Evolutionary conservation across 2,888 invertebrate species (phyloP).

Genomic region (Acleris literana): DNA sequence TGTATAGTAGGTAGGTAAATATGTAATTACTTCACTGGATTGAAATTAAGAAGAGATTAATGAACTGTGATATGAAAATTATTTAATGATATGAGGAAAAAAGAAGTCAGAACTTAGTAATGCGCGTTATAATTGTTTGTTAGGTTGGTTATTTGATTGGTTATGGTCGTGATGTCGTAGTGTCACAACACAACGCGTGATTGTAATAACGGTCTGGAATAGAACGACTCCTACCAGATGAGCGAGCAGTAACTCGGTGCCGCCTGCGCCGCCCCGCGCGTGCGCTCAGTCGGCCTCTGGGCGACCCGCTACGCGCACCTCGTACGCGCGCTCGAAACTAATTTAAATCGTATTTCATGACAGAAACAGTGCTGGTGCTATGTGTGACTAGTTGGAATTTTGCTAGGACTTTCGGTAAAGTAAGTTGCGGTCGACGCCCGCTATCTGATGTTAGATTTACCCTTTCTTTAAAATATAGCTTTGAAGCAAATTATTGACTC

Average conservation of each 20-base stretch:
- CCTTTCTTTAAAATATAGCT: too few species aligned
- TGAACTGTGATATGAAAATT: too few species aligned
- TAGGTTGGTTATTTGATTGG: conserved; percentile 18
- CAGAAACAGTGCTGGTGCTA: conserved; percentile 51
- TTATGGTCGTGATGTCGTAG: conserved; percentile 16
- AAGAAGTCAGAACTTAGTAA: too few species aligned
- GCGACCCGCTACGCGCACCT: conserved; percentile 76
- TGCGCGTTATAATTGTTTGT: background rate
- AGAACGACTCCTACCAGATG: conserved; percentile 64
- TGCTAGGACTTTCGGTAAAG: conserved; percentile 20
- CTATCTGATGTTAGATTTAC: background rate
- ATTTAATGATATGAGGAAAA: too few species aligned
- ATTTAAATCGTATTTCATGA: conserved; percentile 52
- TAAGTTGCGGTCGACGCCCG: conserved; percentile 55
- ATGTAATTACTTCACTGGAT: too few species aligned
- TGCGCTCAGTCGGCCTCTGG: conserved; percentile 66
- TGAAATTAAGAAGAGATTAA: too few species aligned
- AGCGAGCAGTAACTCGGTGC: conserved; percentile 47
- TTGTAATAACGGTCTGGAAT: conserved; percentile 62
- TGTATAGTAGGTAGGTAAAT: too few species aligned
- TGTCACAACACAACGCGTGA: conserved; percentile 29
- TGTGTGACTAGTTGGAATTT: conserved; percentile 21
- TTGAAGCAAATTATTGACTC: too few species aligned
- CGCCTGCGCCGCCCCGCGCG: conserved; percentile 46
- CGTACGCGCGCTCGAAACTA: conserved; percentile 57